phyloP scores from a whole-genome alignment of 30 jellyfish, hydroid and myxozoan species.

The Hydractinia echinata region DNA sequence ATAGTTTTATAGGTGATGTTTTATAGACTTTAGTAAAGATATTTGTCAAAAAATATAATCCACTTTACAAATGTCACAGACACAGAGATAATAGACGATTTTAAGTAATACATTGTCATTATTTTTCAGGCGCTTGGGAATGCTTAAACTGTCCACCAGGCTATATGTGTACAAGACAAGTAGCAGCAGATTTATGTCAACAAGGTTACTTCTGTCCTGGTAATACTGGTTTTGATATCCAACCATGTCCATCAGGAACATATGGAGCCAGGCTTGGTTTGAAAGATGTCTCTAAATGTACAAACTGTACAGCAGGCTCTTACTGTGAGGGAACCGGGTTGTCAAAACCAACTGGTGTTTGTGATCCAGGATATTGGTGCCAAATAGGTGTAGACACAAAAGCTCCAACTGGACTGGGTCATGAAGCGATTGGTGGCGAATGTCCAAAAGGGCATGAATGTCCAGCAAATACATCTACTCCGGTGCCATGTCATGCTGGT shows the following conservation, averaged over 20 bases:
- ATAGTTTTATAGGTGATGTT: no score
- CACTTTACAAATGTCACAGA: no score
- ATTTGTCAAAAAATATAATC: no score
- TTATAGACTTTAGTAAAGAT: no score
- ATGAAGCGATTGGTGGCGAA: slow-evolving; percentile 82
- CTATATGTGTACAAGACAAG: slow-evolving; percentile 65
- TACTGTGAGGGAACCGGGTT: slow-evolving; percentile 80
- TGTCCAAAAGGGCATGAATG: slow-evolving; percentile 86
- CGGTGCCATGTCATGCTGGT: slow-evolving; percentile 78
- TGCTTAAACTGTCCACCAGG: slow-evolving; percentile 93
- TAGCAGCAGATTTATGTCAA: slow-evolving; percentile 80
- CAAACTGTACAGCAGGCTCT: slow-evolving; percentile 88
- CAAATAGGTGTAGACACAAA: slow-evolving; percentile 63
- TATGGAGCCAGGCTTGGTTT: slow-evolving; percentile 70
- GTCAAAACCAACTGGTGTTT: slow-evolving; percentile 58
- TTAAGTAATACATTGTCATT: background rate
- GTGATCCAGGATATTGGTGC: slow-evolving; percentile 90
- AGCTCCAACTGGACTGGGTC: slow-evolving; percentile 69
- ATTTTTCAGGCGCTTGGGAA: slow-evolving; percentile 45
- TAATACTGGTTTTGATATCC: slow-evolving; percentile 68
- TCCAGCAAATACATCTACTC: slow-evolving; percentile 62
- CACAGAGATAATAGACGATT: no score
- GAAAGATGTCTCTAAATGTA: slow-evolving; percentile 46
- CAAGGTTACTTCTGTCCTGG: slow-evolving; percentile 83
- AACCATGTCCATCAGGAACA: slow-evolving; percentile 92